A percentile compares a stretch with the other conserved stretches of the same genome.
Conservation (phyloP, 2,888 invertebrate genomes). For the Tuta absoluta region DNA sequence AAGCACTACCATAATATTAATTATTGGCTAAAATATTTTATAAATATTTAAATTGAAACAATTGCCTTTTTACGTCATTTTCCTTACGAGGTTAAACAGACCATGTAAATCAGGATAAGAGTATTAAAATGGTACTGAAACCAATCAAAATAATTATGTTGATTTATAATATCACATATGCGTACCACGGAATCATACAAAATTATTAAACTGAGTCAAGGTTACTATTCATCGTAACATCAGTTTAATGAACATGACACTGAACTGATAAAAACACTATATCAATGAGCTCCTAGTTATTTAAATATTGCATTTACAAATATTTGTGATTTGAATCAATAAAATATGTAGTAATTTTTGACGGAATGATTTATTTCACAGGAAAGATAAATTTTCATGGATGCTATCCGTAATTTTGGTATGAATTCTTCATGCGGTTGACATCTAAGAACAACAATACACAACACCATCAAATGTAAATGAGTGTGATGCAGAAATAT, state of each 20-base stretch:
- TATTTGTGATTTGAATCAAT: background rate
- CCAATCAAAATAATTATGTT: background rate
- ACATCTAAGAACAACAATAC: too few relatives aligned
- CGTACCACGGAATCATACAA: conserved; percentile 6
- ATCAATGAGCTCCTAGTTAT: conserved; percentile 1
- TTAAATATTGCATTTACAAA: background rate
- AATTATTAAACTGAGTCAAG: conserved; percentile 25
- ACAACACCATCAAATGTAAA: too few relatives aligned
- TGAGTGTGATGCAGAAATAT: too few relatives aligned
- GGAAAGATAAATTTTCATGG: background rate
- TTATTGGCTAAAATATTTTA: too few relatives aligned
- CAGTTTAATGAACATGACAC: conserved; percentile 24
- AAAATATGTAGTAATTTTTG: background rate
- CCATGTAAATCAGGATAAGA: too few relatives aligned
- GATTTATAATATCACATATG: background rate
- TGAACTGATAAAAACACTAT: conserved; percentile 17
- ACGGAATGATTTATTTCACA: background rate
- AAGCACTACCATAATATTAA: too few relatives aligned
- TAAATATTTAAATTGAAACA: too few relatives aligned
- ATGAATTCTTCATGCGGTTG: too few relatives aligned
- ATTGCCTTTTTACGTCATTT: too few relatives aligned
- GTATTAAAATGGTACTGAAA: too few relatives aligned
- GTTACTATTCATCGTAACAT: conserved; percentile 18
- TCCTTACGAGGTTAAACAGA: too few relatives aligned
- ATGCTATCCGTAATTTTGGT: too few relatives aligned